Percentiles rank a stretch among this genome's conserved stretches.
These are phyloP conservation scores for Aplocera efformata DNA, from an alignment of 2,888 invertebrate genomes.

Conservation along the genomic window DNA sequence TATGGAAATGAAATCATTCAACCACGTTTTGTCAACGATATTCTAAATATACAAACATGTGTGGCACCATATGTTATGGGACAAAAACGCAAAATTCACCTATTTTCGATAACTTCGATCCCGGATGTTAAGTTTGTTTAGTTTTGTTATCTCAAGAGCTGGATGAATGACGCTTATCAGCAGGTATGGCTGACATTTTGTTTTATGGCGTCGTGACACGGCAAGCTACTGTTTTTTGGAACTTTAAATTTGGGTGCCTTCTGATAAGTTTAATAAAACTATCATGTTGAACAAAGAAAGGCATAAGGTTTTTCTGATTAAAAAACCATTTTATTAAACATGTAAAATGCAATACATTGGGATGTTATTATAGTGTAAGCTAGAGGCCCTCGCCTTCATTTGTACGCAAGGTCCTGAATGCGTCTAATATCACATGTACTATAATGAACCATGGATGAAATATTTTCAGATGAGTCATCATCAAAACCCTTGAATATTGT, in stretches of 20 bases:
- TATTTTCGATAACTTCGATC: conserved; percentile 35
- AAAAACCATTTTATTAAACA: no score
- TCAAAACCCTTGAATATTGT: no score
- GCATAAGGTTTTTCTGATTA: no score
- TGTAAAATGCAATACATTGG: no score
- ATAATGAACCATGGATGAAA: not conserved
- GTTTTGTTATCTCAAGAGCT: conserved; percentile 54
- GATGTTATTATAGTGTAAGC: no score
- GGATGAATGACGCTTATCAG: conserved; percentile 67
- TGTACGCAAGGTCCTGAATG: no score
- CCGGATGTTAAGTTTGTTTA: conserved; percentile 68
- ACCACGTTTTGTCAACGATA: no score
- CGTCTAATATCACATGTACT: no score
- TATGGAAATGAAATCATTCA: no score
- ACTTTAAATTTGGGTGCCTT: conserved; percentile 18
- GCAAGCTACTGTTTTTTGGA: conserved; percentile 53
- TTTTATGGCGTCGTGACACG: conserved; percentile 48
- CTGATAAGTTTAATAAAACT: no score
- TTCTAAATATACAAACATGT: not conserved
- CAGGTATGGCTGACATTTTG: conserved; percentile 54
- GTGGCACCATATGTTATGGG: conserved; percentile 49
- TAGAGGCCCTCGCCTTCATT: no score
- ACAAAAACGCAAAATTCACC: conserved; percentile 37
- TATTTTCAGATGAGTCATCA: not conserved
- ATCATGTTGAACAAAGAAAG: no score